These are phyloP conservation scores for Phaonia tiefii DNA, from an alignment of 2,888 invertebrate genomes.

Conservation along the genomic window DNA sequence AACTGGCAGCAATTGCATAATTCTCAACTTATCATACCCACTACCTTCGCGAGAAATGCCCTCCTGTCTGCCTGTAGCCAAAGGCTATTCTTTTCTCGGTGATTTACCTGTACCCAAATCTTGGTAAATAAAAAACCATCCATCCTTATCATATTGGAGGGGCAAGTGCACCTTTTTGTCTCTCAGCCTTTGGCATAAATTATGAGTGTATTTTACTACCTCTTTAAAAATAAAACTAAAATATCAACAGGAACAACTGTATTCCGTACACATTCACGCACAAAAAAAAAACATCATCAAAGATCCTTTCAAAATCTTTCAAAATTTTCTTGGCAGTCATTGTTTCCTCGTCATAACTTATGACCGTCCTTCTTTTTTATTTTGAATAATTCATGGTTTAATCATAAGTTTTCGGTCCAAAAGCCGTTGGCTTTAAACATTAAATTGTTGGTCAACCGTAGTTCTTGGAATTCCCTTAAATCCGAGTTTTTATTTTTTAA, in stretches of 20 bases:
- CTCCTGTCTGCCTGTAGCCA: too few relatives aligned
- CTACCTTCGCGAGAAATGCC: too few relatives aligned
- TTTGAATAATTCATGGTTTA: slow-evolving; percentile 46
- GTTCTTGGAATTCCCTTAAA: slow-evolving; percentile 21
- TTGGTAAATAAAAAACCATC: too few relatives aligned
- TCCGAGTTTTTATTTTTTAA: neutral
- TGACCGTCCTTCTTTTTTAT: slow-evolving; percentile 10
- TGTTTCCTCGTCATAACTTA: too few relatives aligned
- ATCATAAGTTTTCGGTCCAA: slow-evolving; percentile 22
- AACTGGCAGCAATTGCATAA: too few relatives aligned
- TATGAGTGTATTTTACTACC: slow-evolving; percentile 8
- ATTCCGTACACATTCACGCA: neutral
- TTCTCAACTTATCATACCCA: too few relatives aligned
- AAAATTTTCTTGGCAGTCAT: neutral
- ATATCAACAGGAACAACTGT: neutral
- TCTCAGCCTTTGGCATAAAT: slow-evolving; percentile 43
- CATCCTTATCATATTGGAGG: too few relatives aligned
- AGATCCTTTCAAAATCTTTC: neutral
- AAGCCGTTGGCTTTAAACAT: neutral
- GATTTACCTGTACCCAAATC: too few relatives aligned
- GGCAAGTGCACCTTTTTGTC: slow-evolving; percentile 28
- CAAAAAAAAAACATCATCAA: neutral
- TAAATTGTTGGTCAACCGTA: neutral
- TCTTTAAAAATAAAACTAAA: neutral
- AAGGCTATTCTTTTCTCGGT: too few relatives aligned